These are phyloP conservation scores for Anaspis maculata DNA, from an alignment of 2,888 invertebrate genomes.

Conservation along the genomic window DNA sequence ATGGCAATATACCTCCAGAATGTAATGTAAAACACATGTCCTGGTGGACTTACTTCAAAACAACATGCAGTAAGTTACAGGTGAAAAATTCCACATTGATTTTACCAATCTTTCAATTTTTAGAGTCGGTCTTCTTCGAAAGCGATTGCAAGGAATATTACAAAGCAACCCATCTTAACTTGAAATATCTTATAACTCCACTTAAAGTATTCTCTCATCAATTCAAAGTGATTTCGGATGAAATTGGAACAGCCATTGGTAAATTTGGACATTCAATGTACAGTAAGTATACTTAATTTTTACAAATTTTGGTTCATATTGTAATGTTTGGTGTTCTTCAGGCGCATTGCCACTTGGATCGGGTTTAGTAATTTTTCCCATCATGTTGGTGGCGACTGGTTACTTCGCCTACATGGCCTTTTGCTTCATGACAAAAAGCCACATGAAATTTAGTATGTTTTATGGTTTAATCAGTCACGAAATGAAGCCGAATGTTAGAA, in stretches of 20 bases:
- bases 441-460: slow-evolving; percentile 11
- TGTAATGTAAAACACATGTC: slow-evolving; percentile 10
- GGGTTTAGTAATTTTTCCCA: slow-evolving; percentile 11
- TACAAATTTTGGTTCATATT: neutral
- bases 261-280: slow-evolving; percentile 7
- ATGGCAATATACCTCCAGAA: slow-evolving; percentile 10
- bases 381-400: slow-evolving; percentile 7
- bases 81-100: too few species aligned
- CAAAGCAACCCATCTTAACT: slow-evolving; percentile 5
- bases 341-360: slow-evolving; percentile 10
- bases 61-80: slow-evolving; percentile 7
- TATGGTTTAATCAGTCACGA: too few species aligned
- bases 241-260: slow-evolving; percentile 10
- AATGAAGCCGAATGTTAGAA: neutral
- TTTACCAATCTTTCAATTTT: too few species aligned
- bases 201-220: slow-evolving; percentile 7
- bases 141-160: slow-evolving; percentile 9
- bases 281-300: slow-evolving; percentile 5
- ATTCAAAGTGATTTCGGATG: slow-evolving; percentile 3
- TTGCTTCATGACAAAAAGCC: slow-evolving; percentile 5
- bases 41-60: slow-evolving; percentile 8
- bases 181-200: slow-evolving; percentile 9
- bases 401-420: slow-evolving; percentile 7
- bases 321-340: slow-evolving; percentile 6
- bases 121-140: too few species aligned